Percentiles rank a stretch among this genome's conserved stretches.
Conservation (phyloP, 2,113 vertebrate species). For the Pelvicachromis taeniatus region DNA sequence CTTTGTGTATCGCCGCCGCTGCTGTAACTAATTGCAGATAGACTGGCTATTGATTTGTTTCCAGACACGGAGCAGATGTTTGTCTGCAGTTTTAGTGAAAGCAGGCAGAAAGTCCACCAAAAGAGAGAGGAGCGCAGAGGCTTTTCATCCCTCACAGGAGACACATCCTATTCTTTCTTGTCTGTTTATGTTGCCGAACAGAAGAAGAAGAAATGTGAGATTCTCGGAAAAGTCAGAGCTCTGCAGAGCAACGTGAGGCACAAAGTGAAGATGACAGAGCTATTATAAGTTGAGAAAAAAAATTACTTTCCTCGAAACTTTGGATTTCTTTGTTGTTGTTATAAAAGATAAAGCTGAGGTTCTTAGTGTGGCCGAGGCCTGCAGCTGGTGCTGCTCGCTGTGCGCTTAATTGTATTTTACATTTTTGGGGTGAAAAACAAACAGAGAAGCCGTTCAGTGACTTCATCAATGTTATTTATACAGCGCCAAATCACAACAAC, state of each 20-base stretch:
- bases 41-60: background rate
- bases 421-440: background rate
- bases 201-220: background rate
- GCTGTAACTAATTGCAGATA: background rate
- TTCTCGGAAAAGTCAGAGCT: background rate
- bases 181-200: background rate
- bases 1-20: background rate
- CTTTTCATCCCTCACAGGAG: background rate
- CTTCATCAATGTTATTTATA: no score
- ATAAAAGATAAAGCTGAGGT: background rate
- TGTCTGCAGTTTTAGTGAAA: background rate
- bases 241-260: background rate
- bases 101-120: background rate
- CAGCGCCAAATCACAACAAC: no score
- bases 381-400: background rate
- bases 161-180: background rate
- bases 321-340: background rate
- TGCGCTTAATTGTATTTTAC: rapidly evolving
- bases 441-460: background rate
- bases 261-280: background rate
- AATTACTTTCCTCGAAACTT: background rate
- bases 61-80: background rate
- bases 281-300: background rate
- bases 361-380: background rate
- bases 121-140: no score